Evolutionary conservation across 2,113 vertebrate genomes (phyloP).

Genomic region (Neoarius graeffei): DNA sequence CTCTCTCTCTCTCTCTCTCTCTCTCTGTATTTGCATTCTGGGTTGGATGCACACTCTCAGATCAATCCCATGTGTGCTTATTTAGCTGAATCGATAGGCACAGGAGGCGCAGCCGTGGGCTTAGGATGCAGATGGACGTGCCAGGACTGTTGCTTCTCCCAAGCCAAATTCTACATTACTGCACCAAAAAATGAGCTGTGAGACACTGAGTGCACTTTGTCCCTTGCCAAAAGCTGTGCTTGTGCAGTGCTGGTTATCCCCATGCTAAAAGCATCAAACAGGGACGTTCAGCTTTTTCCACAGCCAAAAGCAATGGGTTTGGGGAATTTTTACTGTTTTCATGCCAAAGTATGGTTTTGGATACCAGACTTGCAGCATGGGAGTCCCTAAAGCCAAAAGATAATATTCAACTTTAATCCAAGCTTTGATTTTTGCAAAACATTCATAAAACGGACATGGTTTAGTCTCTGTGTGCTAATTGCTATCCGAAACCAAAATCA

Average conservation of each 20-base stretch:
- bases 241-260: neutral
- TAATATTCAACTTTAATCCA: neutral
- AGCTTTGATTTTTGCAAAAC: conserved; percentile 14
- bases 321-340: neutral
- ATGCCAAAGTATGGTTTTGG: conserved; percentile 35
- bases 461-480: neutral
- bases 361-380: neutral
- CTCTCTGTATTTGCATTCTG: conserved; percentile 41
- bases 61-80: conserved; percentile 55
- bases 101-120: conserved; percentile 31
- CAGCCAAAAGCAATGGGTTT: neutral
- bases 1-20: neutral
- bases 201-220: neutral
- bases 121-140: conserved; percentile 38
- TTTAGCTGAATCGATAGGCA: conserved; percentile 52
- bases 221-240: conserved; percentile 12
- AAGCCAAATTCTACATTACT: conserved; percentile 34
- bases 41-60: conserved; percentile 22
- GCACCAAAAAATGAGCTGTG: conserved; percentile 14
- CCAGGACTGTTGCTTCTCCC: conserved; percentile 32
- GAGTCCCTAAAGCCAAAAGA: neutral
- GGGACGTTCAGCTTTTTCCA: conserved; percentile 7
- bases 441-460: neutral
- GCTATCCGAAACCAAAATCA: neutral
- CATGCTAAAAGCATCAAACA: conserved; percentile 32